These are phyloP conservation scores for Cuniculus paca DNA, from an alignment of 2,797 vertebrate species.

Conservation along the genomic window DNA sequence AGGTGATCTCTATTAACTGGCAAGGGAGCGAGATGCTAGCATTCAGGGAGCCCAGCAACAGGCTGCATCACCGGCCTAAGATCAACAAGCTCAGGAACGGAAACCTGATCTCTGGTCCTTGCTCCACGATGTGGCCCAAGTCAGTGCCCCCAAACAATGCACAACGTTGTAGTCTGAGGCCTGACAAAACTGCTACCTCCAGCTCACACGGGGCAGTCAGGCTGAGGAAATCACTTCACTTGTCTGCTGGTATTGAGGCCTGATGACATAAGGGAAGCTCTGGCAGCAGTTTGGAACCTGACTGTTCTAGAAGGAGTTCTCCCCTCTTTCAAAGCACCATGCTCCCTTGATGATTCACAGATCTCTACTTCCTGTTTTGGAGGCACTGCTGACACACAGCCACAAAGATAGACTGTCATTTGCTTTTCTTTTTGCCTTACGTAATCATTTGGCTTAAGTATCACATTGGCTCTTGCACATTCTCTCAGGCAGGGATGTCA, in stretches of 20 bases:
- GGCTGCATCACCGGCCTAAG: background rate
- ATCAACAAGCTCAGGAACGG: background rate
- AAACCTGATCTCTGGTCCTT: background rate
- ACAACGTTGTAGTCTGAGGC: background rate
- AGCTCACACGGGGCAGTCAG: background rate
- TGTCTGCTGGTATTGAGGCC: background rate
- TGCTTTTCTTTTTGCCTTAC: conserved; percentile 58
- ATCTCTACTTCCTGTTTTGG: conserved; percentile 73
- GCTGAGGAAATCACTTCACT: background rate
- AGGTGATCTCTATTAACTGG: background rate
- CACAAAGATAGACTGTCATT: conserved; percentile 40
- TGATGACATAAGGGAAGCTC: background rate
- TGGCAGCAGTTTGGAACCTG: background rate
- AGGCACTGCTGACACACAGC: background rate
- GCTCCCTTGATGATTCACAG: conserved; percentile 67
- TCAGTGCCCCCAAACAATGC: background rate
- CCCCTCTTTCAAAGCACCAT: background rate
- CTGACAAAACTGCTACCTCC: background rate
- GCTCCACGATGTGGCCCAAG: background rate
- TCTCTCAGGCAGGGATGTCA: conserved; percentile 51
- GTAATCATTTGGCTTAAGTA: conserved; percentile 9
- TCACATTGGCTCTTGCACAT: conserved; percentile 52
- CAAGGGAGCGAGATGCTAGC: background rate
- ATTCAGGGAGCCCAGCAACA: background rate
- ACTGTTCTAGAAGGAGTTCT: conserved; percentile 21